A percentile compares a stretch with the other conserved stretches of the same genome.
Evolutionary conservation across 2,888 invertebrate genomes (phyloP).

Genomic region (Hyposoter didymator): DNA sequence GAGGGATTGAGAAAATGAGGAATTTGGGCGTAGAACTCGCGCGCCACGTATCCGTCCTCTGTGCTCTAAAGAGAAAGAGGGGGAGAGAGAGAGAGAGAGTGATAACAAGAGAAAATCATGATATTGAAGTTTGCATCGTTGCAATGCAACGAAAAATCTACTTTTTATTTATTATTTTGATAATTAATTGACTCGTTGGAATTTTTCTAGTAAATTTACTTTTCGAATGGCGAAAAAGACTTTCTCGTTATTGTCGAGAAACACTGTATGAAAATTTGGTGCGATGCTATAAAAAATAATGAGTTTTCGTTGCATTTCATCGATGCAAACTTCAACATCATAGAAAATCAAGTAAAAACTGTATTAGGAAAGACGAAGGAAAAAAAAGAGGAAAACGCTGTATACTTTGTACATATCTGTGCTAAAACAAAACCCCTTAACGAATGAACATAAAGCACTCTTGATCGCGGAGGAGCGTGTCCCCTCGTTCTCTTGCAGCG

Average conservation of each 20-base stretch:
- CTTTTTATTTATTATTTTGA: too few relatives aligned
- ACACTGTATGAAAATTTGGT: too few relatives aligned
- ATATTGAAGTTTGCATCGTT: too few relatives aligned
- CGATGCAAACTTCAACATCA: too few relatives aligned
- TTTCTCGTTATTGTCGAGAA: too few relatives aligned
- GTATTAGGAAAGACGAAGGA: not conserved
- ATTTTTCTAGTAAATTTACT: too few relatives aligned
- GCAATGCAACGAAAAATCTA: too few relatives aligned
- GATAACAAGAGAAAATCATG: not conserved
- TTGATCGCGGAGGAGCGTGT: conserved; percentile 68
- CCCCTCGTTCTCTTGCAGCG: conserved; percentile 51
- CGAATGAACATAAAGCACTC: conserved; percentile 39
- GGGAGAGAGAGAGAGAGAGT: conserved; percentile 54
- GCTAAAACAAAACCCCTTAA: conserved; percentile 61
- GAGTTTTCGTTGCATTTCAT: too few relatives aligned
- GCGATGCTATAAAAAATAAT: too few relatives aligned
- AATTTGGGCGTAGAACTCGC: conserved; percentile 32
- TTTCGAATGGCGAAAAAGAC: too few relatives aligned
- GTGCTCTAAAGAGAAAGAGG: conserved; percentile 60
- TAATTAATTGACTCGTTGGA: too few relatives aligned
- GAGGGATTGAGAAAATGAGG: conserved; percentile 26
- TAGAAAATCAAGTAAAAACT: too few relatives aligned
- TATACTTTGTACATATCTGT: conserved; percentile 78
- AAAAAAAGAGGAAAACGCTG: conserved; percentile 61
- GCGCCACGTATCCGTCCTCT: conserved; percentile 70